phyloP scores from a whole-genome alignment of 2,888 invertebrate species.

The Buathra laborator region DNA sequence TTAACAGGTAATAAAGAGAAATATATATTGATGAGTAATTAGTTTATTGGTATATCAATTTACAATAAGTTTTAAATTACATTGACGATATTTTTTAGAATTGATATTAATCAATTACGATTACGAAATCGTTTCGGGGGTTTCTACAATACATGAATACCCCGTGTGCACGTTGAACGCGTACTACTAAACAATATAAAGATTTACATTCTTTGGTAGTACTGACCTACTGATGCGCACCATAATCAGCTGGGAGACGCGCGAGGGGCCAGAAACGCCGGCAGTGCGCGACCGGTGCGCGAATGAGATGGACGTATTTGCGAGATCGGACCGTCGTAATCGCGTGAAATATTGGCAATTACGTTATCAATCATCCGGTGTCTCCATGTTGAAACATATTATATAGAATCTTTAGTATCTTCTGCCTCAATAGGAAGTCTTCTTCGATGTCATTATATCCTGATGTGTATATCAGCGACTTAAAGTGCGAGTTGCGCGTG shows the following conservation, averaged over 20 bases:
- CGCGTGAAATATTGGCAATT: not conserved
- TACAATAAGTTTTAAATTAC: no score
- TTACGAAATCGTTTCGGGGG: no score
- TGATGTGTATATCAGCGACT: not conserved
- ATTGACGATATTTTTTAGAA: no score
- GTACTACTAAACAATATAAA: no score
- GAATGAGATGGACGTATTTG: not conserved
- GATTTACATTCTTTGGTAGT: no score
- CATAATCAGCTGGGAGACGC: not conserved
- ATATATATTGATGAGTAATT: constrained; percentile 47
- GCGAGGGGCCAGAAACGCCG: not conserved
- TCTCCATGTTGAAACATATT: not conserved
- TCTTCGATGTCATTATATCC: not conserved
- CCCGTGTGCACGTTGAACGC: no score
- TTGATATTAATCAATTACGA: no score
- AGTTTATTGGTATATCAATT: not conserved
- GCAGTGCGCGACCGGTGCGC: not conserved
- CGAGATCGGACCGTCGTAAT: not conserved
- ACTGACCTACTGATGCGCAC: not conserved
- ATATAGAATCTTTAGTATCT: not conserved
- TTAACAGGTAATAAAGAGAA: constrained; percentile 61
- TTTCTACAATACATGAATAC: no score
- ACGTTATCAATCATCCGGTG: not conserved
- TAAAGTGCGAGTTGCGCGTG: not conserved
- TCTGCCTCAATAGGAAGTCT: not conserved